Evolutionary conservation across 2,113 vertebrate genomes (phyloP), one percentile per base, ranked within the genome.

Genomic region (Pomatorhinus ruficollis): DNA sequence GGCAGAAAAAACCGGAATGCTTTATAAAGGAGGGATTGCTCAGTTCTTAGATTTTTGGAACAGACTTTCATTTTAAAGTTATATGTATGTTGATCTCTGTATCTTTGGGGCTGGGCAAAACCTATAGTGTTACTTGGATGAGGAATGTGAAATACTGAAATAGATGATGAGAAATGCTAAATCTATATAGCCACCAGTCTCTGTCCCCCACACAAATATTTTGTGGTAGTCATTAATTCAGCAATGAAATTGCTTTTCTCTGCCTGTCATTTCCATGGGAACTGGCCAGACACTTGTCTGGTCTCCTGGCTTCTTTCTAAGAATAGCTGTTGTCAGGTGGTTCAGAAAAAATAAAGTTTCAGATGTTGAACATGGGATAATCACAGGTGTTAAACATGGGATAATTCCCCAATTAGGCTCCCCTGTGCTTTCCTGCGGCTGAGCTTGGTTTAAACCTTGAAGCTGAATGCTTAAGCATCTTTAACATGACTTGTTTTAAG

Each of bases 11-110:
- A 47, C 24, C 6, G 5, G 13, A 37, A 8, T 53, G 10, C 35
- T 54, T 56, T 40, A 3, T 59, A 18, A 70, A 49, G 47, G 31
- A 25, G 22, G 15, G 7, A 4, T 33, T 83, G n/a, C 21, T 22
- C 20, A 23, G 33, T 30, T 83, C 49, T 31, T 40, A 15, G 53
- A 25, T 16, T 72, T 76, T 80, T 69, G 45, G 31, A 71, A 18
- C 12, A 45, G 49, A 3, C 10, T 59, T 63, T 19, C 9, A 9
- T 57, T 52, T 28, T 17, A 2, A 68, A 65, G 50, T 24, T 35
- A 0, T 2, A 0, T 24, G 1, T 44, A 4, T 35, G 9, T 77
- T 66, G 33, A 3, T 28, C 1, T 27, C 42, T 59, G 0, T 21
- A 1, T 35, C 1, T 47, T 60, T 14, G 24, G 9, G 20, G 4